Evolutionary conservation across 2,113 vertebrate genomes (phyloP).

Genomic region (Cyprinus carpio): DNA sequence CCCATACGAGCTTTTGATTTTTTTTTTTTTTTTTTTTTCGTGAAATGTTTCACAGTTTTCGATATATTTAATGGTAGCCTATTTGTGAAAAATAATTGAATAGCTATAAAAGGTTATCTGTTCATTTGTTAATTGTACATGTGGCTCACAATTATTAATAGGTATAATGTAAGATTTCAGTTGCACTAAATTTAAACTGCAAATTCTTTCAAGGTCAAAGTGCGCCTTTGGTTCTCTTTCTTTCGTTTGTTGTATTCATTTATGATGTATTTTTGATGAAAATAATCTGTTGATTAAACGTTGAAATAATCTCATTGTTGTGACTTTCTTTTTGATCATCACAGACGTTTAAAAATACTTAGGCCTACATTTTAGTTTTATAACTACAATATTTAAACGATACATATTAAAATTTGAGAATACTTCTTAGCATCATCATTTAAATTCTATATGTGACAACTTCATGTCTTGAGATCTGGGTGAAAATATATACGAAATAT

Average conservation of each 20-base stretch:
- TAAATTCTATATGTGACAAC: no score
- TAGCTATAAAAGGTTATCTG: background rate
- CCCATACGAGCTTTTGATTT: no score
- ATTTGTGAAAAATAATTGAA: no score
- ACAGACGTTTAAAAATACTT: background rate
- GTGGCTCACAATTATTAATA: background rate
- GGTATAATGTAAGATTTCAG: background rate
- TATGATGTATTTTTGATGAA: background rate
- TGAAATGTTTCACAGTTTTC: no score
- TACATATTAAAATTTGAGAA: background rate
- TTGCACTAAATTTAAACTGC: background rate
- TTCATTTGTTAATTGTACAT: background rate
- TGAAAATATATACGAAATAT: background rate
- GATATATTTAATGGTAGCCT: no score
- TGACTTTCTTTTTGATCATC: background rate
- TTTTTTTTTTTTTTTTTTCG: no score
- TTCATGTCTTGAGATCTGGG: no score
- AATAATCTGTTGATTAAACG: conserved; percentile 10
- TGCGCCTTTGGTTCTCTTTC: background rate
- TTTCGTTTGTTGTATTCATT: background rate
- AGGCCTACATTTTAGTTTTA: background rate
- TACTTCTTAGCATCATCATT: no score
- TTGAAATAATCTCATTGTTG: background rate
- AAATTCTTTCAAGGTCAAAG: background rate
- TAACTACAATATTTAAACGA: background rate